Conservation (phyloP, 92 coral and sea anemone genomes). For the Parazoanthus swiftii region DNA sequence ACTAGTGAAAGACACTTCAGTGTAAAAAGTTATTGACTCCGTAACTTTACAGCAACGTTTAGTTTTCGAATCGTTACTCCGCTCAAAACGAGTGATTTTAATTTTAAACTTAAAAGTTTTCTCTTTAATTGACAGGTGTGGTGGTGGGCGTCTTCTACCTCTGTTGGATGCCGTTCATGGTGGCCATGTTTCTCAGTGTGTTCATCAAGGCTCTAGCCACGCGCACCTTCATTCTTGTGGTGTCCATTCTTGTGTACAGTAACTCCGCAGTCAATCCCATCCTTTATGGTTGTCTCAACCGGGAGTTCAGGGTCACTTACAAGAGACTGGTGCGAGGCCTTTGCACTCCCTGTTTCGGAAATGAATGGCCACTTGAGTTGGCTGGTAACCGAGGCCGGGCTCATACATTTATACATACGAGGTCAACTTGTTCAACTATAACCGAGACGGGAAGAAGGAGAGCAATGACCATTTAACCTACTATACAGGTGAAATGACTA, state of each 20-base stretch:
- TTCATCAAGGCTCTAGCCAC: conserved; percentile 44
- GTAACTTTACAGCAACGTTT: no score
- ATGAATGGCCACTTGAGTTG: neutral
- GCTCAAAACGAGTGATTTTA: neutral
- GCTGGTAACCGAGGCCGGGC: conserved; percentile 20
- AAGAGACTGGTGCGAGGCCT: conserved; percentile 45
- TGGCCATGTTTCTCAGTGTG: conserved; percentile 53
- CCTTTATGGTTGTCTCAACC: conserved; percentile 60
- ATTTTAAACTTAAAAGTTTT: no score
- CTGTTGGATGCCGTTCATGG: conserved; percentile 66
- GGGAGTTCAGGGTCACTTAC: conserved; percentile 58
- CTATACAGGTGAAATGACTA: neutral
- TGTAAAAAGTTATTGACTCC: no score
- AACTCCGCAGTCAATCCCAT: conserved; percentile 62
- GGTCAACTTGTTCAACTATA: conserved; percentile 20
- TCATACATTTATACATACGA: conserved; percentile 11
- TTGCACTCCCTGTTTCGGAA: neutral
- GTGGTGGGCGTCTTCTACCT: conserved; percentile 60
- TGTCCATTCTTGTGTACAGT: conserved; percentile 51
- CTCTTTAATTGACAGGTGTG: conserved; percentile 35
- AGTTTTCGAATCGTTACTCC: no score
- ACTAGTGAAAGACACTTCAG: no score
- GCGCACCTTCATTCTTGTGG: conserved; percentile 42
- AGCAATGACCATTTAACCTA: conserved; percentile 33
- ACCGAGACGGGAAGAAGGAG: conserved; percentile 15